Base-by-base conservation (phyloP, 1,140 invertebrate genomes). In the Pteromalus puparum region DNA sequence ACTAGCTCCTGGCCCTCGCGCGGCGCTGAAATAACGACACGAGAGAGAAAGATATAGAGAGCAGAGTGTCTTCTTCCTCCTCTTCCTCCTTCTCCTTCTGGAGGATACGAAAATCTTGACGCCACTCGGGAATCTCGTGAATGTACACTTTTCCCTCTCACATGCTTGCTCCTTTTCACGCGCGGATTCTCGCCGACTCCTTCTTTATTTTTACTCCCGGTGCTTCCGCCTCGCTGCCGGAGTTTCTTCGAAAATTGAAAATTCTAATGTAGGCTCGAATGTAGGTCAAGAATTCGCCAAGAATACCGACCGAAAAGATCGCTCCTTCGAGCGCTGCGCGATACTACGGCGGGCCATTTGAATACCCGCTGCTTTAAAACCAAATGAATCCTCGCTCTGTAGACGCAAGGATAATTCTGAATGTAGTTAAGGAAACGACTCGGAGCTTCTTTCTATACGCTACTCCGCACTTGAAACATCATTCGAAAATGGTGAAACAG, bases 21-120 rank as follows among this genome's bases (percentile, higher is more conserved):
- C 89, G 89, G 90, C 89, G 88, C 86, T 90, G 87, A 90, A 91
- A 90, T 90, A 91, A 91, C 90, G 90, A 91, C 90, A 89, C 87
- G 88, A 89, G 85, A 79, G 12, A 18, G 18, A 61, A 5, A 61
- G 6, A 61, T 18, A 61, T 61, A 61, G 21, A n/a, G 21, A 1
- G 67, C 67, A 30, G 67, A 89, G 89, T 87, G 87, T 87, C 26
- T 74, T 70, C 42, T 70, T 72, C 73, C n/a, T 48, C 80, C 12
- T 70, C 80, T 48, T 46, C 24, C 80, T 48, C 28, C 24, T 38
- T 67, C 24, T 72, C 21, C 34, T 38, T 13, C 26, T 61, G 53
- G 53, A 79, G 61, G 77, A 79, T 26, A 30, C 30, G 77, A 79
- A 79, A 79, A 79, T 68, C 77, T 79, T 79, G 26, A 68, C 53